Percentiles rank a stretch among this genome's conserved stretches.
These are phyloP conservation scores for Nephrotoma flavescens DNA, from an alignment of 2,888 invertebrate species.

Conservation along the genomic window DNA sequence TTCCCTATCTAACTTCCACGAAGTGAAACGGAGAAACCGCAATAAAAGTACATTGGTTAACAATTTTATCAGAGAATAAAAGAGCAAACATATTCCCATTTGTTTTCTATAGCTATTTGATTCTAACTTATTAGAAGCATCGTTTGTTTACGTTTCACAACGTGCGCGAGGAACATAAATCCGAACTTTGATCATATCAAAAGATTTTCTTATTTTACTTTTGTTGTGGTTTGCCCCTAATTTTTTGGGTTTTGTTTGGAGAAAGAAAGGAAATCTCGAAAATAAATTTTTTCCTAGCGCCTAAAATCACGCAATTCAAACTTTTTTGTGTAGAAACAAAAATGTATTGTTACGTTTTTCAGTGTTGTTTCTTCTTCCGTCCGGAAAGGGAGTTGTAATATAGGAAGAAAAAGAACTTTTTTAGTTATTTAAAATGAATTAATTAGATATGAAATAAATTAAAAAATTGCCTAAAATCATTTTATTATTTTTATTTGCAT, in stretches of 20 bases:
- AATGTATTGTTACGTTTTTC: not conserved
- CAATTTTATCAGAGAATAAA: not conserved
- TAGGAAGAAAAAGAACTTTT: not conserved
- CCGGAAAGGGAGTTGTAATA: conserved; percentile 1
- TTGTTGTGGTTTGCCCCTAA: not conserved
- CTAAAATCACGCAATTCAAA: not conserved
- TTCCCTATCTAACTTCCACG: not conserved
- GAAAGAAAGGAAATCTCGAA: not conserved
- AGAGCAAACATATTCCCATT: not conserved
- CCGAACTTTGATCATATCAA: not conserved
- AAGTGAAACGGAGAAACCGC: not conserved
- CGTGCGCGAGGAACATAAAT: not conserved
- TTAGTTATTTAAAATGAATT: not conserved
- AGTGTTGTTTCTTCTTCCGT: conserved; percentile 4
- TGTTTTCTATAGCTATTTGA: not conserved
- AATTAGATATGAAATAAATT: not conserved
- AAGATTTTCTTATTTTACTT: not conserved
- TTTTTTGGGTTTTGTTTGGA: not conserved
- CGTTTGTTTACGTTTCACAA: not conserved
- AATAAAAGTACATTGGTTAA: not conserved
- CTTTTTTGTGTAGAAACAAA: not conserved
- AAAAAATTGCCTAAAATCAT: not conserved
- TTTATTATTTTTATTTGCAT: not conserved
- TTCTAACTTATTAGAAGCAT: not conserved
- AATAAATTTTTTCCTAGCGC: not conserved